A percentile compares a stretch with the other conserved stretches of the same genome.
Evolutionary conservation across 1,140 invertebrate genomes (phyloP).

Genomic region (Drosophila carrolli): DNA sequence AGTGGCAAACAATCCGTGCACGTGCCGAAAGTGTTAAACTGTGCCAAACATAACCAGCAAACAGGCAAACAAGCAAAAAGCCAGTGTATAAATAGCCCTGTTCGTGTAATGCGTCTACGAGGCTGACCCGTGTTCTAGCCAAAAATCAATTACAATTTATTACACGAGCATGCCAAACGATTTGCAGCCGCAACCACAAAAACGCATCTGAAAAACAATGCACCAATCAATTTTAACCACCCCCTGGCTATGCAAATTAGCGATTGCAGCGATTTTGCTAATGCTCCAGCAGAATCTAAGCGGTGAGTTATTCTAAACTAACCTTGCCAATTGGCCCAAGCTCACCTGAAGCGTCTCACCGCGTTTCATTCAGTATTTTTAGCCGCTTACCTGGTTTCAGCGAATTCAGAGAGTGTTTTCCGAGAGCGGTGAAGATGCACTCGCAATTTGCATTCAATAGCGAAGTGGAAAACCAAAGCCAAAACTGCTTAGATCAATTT

Average conservation of each 20-base stretch:
- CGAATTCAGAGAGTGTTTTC: background rate
- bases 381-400: constrained; percentile 11
- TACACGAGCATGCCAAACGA: constrained; percentile 30
- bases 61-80: constrained; percentile 44
- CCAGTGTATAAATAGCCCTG: constrained; percentile 10
- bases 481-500: constrained; percentile 69
- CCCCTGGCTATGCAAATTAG: constrained; percentile 59
- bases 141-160: constrained; percentile 61
- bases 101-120: constrained; percentile 11
- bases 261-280: constrained; percentile 54
- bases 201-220: constrained; percentile 58
- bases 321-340: constrained; percentile 34
- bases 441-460: constrained; percentile 69
- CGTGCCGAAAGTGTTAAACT: constrained; percentile 59
- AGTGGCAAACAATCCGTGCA: constrained; percentile 26
- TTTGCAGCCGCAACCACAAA: constrained; percentile 14
- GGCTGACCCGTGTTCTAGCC: constrained; percentile 9
- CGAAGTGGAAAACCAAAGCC: constrained; percentile 48
- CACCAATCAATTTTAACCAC: constrained; percentile 41
- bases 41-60: constrained; percentile 40
- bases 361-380: constrained; percentile 19
- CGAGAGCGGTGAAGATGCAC: constrained; percentile 41
- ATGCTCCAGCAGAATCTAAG: constrained; percentile 50
- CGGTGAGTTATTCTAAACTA: constrained; percentile 43
- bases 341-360: background rate